These are phyloP conservation scores for Drosophila murphyi DNA, from an alignment of 1,140 invertebrate species.

Conservation along the genomic window DNA sequence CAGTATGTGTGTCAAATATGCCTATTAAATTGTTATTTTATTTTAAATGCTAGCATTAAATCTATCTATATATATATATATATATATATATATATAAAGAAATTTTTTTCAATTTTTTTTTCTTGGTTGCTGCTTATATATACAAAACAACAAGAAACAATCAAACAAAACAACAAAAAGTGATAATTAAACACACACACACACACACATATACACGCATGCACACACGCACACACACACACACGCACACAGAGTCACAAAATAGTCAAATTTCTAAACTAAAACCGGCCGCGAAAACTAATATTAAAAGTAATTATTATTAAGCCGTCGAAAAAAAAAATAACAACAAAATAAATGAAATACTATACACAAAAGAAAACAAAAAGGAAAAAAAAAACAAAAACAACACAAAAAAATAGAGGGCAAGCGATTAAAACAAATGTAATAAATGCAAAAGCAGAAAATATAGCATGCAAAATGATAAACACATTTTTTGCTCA, in stretches of 20 bases:
- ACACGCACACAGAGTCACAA: constrained; percentile 62
- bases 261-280: constrained; percentile 54
- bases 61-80: constrained; percentile 46
- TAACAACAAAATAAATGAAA: constrained; percentile 3
- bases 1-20: constrained; percentile 53
- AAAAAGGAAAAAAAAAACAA: constrained; percentile 3
- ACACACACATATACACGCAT: constrained; percentile 26
- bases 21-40: constrained; percentile 80
- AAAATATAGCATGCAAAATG: constrained; percentile 71
- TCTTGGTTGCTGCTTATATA: constrained; percentile 40
- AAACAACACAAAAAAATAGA: constrained; percentile 10
- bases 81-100: constrained; percentile 22
- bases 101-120: constrained; percentile 49
- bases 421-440: constrained; percentile 51
- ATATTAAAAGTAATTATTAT: constrained; percentile 18
- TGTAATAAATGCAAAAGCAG: constrained; percentile 61
- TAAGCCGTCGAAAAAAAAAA: constrained; percentile 38
- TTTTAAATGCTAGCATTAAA: constrained; percentile 72
- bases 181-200: constrained; percentile 59
- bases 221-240: constrained; percentile 12
- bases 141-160: constrained; percentile 38
- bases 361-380: not conserved
- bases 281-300: constrained; percentile 42
- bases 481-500: constrained; percentile 82
- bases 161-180: constrained; percentile 54